Evolutionary conservation across 2,797 vertebrate genomes (phyloP), one percentile per base, ranked within the genome.

Genomic region (Tiaroga cobitis): DNA sequence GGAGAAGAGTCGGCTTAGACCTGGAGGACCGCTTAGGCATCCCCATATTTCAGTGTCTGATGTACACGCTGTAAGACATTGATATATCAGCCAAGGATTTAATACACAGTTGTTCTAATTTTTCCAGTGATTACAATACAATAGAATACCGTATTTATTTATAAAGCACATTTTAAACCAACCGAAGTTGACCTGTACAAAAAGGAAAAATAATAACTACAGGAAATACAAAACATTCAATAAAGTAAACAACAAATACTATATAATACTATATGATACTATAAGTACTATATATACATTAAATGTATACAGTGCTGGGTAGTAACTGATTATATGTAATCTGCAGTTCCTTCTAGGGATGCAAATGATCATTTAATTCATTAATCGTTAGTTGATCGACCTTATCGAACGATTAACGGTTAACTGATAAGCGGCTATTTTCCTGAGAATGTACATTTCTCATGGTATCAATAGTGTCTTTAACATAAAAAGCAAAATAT

Each of bases 1-100:
- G 96, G 90, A 97, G 96, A 93, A 95, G 98, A 94, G 92, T 98
- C 85, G 97, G 97, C 85, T 94, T 99, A 83, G 96, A 99, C 90
- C 93, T 99, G 15, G 98, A 99, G 94, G 97, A 99, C 90, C 95
- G 89, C 90, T 95, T 95, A 92, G 93, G 92, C 80, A 95, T 99
- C 90, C 97, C 97, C 80, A 96, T 99, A 92, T 90, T 99, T 81
- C 96, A 96, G 87, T 96, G 99, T 90, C 95, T 95, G 91, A 94
- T 96, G 92, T 99, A 97, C 95, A 94, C 96, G 6, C 88, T 97
- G 95, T 96, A 93, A 93, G 93, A 87, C 87, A 85, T 91, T 88
- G 81, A 81, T 65, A 85, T 24, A 18, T 21, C 26, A 37, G 16
- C 16, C 11, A 9, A 3, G 3, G 1, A 15, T n/a, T 72, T 61